Conservation (phyloP, 2,888 invertebrate species). For the Mamestra brassicae region DNA sequence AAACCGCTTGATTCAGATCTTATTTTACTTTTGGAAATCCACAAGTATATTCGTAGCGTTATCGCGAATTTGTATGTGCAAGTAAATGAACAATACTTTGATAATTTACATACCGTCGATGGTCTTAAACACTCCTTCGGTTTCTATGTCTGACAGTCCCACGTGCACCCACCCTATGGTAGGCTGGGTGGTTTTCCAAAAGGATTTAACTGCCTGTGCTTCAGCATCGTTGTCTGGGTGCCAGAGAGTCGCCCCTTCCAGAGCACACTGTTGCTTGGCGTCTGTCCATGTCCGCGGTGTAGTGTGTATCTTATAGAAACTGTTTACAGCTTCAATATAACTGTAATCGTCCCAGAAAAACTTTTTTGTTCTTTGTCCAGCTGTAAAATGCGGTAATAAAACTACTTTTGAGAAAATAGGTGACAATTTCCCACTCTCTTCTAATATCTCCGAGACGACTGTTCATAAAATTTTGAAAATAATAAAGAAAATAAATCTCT, state of each 20-base stretch:
- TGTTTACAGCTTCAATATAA: slow-evolving; percentile 72
- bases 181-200: slow-evolving; percentile 15
- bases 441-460: too few relatives aligned
- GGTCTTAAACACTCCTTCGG: slow-evolving; percentile 78
- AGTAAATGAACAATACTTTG: slow-evolving; percentile 53
- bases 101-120: slow-evolving; percentile 57
- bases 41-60: not conserved
- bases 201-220: not conserved
- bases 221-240: slow-evolving; percentile 74
- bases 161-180: not conserved
- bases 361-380: slow-evolving; percentile 67
- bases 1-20: not conserved
- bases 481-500: too few relatives aligned
- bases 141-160: slow-evolving; percentile 50
- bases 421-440: too few relatives aligned
- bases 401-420: too few relatives aligned
- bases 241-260: slow-evolving; percentile 79
- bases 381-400: too few relatives aligned
- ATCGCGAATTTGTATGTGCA: not conserved
- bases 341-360: slow-evolving; percentile 81
- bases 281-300: slow-evolving; percentile 75
- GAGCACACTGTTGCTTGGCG: slow-evolving; percentile 75
- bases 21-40: not conserved
- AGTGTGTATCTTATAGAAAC: slow-evolving; percentile 83
- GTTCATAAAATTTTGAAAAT: too few relatives aligned